Evolutionary conservation across 1,140 invertebrate genomes (phyloP), one percentile per base, ranked within the genome.

Genomic region (Apis mellifera): DNA sequence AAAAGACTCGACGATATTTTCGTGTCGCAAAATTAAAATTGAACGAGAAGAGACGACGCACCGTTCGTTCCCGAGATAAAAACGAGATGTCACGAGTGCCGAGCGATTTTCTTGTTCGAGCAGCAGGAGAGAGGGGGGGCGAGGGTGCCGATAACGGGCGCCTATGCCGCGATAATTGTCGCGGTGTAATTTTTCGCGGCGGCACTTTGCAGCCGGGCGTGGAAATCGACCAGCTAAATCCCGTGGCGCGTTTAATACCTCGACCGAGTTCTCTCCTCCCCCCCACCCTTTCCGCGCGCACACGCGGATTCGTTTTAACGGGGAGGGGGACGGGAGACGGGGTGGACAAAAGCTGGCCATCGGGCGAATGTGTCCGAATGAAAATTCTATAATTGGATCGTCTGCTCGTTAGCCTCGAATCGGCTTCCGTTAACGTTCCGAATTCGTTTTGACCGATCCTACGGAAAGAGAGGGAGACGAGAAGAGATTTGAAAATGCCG

Each of bases 321-420:
- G 26, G 32, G 32, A 17, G 26, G 26, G 26, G 26, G 26, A 26
- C 1, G 26, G 26, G 26, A n/a, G 70, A 50, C 73, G 60, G 32
- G 60, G 60, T 26, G 26, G 42, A 84, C 83, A 82, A 88, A 84
- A 87, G 85, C 85, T 26, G 64, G 78, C 15, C 55, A 21, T 42
- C 19, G 74, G 68, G 83, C 73, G 83, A 89, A 89, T 88, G 86
- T 83, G 85, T 82, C 78, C 85, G 73, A 86, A 89, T 92, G 88
- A 92, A 92, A 92, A 91, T 91, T 91, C 89, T 89, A 89, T 92
- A 92, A 92, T 92, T 92, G 91, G 88, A 91, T 92, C 84, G 90
- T 82, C 86, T 80, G 88, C 88, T 92, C 90, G 91, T 91, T 92
- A 92, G 86, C 84, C 88, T 75, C 85, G 86, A 91, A 92, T 92